phyloP scores from a whole-genome alignment of 2,888 invertebrate genomes.

The Amiota mariae region DNA sequence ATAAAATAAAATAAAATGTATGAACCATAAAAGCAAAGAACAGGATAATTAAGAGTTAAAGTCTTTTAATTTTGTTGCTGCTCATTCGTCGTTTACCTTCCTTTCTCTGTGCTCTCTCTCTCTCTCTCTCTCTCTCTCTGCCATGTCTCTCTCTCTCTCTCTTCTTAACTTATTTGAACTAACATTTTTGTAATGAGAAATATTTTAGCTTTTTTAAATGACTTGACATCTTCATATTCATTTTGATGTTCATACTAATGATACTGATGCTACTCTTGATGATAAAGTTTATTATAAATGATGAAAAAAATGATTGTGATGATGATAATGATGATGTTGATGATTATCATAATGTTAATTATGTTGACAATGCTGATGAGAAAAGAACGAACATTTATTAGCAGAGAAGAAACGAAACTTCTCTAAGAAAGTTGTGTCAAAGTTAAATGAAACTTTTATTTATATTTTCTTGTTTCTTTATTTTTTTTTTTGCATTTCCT shows the following conservation, averaged over 20 bases:
- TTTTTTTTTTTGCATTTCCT: not conserved
- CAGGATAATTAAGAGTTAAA: constrained; percentile 62
- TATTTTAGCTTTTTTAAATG: constrained; percentile 60
- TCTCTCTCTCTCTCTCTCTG: no score
- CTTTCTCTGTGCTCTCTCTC: no score
- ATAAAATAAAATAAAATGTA: not conserved
- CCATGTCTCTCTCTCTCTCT: no score
- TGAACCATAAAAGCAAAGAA: not conserved
- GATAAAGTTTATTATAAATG: not conserved
- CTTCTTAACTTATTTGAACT: no score
- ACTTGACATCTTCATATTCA: constrained; percentile 46
- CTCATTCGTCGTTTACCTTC: constrained; percentile 32
- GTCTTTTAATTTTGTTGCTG: constrained; percentile 54
- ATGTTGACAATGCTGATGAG: constrained; percentile 10
- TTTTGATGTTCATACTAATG: constrained; percentile 37
- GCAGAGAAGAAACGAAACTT: constrained; percentile 46
- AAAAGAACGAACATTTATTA: constrained; percentile 26
- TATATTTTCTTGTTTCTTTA: not conserved
- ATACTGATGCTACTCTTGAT: no score
- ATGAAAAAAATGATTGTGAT: constrained; percentile 31
- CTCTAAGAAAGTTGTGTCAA: not conserved
- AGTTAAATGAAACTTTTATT: not conserved
- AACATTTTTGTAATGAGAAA: constrained; percentile 52
- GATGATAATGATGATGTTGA: constrained; percentile 24
- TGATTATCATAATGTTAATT: constrained; percentile 5